phyloP scores from a whole-genome alignment of 1,140 invertebrate species.

The Drosophila guanche region DNA sequence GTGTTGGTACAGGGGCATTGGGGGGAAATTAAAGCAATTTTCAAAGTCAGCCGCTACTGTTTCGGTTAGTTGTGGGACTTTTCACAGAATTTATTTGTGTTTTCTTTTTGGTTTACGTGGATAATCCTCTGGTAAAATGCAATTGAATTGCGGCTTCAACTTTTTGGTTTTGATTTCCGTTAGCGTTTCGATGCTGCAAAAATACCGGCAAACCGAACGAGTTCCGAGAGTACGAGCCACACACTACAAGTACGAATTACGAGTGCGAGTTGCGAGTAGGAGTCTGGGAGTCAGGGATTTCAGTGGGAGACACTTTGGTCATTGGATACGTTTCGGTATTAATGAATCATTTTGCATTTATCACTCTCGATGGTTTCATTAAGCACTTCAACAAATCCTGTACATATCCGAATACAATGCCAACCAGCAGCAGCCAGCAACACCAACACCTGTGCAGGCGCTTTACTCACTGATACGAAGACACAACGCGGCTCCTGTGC shows the following conservation, averaged over 20 bases:
- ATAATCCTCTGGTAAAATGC: constrained; percentile 51
- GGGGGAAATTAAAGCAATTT: constrained; percentile 64
- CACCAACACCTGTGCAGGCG: constrained; percentile 24
- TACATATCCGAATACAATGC: constrained; percentile 37
- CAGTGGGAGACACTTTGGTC: constrained; percentile 20
- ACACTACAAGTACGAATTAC: too few species aligned
- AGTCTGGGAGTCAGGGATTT: not conserved
- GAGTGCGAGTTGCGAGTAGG: too few species aligned
- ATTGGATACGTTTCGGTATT: constrained; percentile 27
- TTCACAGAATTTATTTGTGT: constrained; percentile 22
- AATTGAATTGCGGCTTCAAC: constrained; percentile 9
- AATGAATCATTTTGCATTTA: constrained; percentile 43
- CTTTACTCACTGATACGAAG: constrained; percentile 39
- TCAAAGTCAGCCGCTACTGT: constrained; percentile 73
- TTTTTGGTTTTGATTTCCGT: too few species aligned
- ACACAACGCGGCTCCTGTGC: constrained; percentile 20
- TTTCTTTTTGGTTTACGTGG: constrained; percentile 22
- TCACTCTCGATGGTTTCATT: constrained; percentile 44
- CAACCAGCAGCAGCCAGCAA: not conserved
- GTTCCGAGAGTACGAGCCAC: too few species aligned
- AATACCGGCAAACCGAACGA: too few species aligned
- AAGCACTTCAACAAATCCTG: constrained; percentile 49
- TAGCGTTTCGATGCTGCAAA: too few species aligned
- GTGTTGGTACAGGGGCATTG: constrained; percentile 16
- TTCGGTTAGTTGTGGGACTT: constrained; percentile 49